These are phyloP conservation scores for Oscheius onirici DNA, from an alignment of 2,888 invertebrate genomes.

Conservation along the genomic window DNA sequence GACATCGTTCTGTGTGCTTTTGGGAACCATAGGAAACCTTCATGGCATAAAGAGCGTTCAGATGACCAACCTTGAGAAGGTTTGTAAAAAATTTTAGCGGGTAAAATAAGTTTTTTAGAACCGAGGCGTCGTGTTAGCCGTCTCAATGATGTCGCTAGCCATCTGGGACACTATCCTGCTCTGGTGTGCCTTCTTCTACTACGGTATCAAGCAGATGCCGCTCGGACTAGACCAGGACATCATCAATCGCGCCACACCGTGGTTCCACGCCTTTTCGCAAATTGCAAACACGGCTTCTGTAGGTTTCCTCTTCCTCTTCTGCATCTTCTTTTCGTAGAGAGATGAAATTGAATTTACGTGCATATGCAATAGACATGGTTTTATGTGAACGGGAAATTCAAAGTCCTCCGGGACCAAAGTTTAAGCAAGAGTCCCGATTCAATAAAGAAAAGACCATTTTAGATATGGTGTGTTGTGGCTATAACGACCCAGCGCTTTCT, in stretches of 20 bases:
- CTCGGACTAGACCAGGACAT: constrained; percentile 28
- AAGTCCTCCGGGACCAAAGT: constrained; percentile 10
- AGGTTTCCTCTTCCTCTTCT: constrained; percentile 26
- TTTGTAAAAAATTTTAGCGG: neutral
- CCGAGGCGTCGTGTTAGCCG: constrained; percentile 65
- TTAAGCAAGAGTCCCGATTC: neutral
- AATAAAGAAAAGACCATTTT: constrained; percentile 33
- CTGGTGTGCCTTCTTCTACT: constrained; percentile 67
- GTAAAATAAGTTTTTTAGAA: constrained; percentile 40
- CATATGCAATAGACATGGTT: constrained; percentile 16
- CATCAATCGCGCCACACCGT: constrained; percentile 55
- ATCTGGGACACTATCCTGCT: constrained; percentile 67
- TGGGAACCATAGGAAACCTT: constrained; percentile 65
- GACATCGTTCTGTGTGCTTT: constrained; percentile 56
- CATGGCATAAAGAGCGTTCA: constrained; percentile 60
- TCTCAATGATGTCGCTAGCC: constrained; percentile 64
- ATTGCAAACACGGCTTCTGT: constrained; percentile 69
- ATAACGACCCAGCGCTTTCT: constrained; percentile 66
- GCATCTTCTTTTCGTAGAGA: too few species aligned
- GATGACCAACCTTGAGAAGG: constrained; percentile 63
- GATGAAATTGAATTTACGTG: constrained; percentile 23
- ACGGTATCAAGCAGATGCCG: constrained; percentile 56
- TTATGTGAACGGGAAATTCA: constrained; percentile 14
- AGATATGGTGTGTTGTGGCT: constrained; percentile 68
- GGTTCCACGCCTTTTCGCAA: constrained; percentile 63